Conservation (phyloP, 2,888 invertebrate genomes). For the Oxyscelio sp. region DNA sequence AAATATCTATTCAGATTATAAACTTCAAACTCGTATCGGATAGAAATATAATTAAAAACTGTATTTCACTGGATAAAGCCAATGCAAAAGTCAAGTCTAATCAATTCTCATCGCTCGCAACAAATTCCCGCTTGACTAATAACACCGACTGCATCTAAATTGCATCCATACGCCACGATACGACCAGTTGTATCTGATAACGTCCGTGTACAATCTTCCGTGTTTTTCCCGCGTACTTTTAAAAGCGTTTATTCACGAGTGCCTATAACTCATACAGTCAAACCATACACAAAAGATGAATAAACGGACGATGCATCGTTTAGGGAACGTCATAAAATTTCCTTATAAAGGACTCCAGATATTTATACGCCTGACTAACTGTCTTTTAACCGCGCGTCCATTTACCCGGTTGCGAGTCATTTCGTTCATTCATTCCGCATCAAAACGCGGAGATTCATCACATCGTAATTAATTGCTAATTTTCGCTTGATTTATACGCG, state of each 20-base stretch:
- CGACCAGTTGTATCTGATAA: conserved; percentile 42
- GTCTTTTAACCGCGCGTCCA: conserved; percentile 37
- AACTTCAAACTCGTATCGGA: too few relatives aligned
- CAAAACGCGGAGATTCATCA: conserved; percentile 38
- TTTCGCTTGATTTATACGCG: conserved; percentile 15
- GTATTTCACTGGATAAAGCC: too few relatives aligned
- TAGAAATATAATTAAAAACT: too few relatives aligned
- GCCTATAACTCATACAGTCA: conserved; percentile 70
- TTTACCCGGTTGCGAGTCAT: neutral
- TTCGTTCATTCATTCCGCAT: conserved; percentile 16
- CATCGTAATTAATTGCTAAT: conserved; percentile 40
- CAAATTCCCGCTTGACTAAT: conserved; percentile 4
- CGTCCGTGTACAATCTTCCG: conserved; percentile 15
- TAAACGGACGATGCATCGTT: conserved; percentile 67
- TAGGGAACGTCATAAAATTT: conserved; percentile 66
- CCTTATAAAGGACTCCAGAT: conserved; percentile 58
- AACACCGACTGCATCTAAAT: neutral
- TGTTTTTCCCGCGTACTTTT: conserved; percentile 44
- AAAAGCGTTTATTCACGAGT: conserved; percentile 63
- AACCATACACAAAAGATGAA: conserved; percentile 52
- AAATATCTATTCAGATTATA: too few relatives aligned
- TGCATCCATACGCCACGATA: conserved; percentile 23
- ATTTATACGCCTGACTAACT: conserved; percentile 59
- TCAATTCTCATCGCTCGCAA: neutral
- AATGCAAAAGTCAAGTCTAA: too few relatives aligned